Base-by-base conservation (phyloP, 2,113 vertebrate genomes). In the Hemichromis elongatus region DNA sequence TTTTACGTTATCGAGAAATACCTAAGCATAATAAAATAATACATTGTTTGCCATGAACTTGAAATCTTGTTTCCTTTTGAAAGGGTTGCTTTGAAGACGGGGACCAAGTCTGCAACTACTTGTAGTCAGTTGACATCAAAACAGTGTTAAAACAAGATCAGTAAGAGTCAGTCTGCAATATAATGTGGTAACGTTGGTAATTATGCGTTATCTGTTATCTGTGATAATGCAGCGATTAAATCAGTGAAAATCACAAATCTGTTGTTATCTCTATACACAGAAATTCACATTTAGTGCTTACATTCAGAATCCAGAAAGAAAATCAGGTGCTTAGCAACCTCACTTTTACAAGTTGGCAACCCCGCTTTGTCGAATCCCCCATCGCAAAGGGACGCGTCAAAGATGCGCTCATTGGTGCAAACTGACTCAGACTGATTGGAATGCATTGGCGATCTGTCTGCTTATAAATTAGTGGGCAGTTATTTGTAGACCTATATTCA, bases 11-110 rank as follows among this genome's bases (percentile, higher is more conserved):
- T 21, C 40, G 61, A 66, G 61, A n/a, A 66, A 40, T 14, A 21
- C 61, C 42, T 16, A 45, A 45, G 4, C 63, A 70, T 45, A 42
- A 70, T 6, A 16, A 70, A 37, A 70, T 70, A 26, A 21, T 68
- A 66, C 19, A 66, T 11, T 61, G 18, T 37, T 10, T 63, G 33
- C 59, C 37, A n/a, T 37, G 59, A 63, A 63, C 30, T 37, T 63
- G 10, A 35, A 63, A 63, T n/a, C 59, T 13, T 0, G 0, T 63
- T 37, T 4, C 6, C 59, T 11, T 42, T 42, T 42, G 40, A 42
- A 13, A 42, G 10, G 12, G 40, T 42, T 42, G 12, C 59, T 37
- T 21, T 2, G 1, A n/a, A 0, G 2, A 63, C 18, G 8, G 19
- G 6, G 33, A 66, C 19, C 61, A 14, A 35, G 19, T 40, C 19